Evolutionary conservation across 2,888 invertebrate species (phyloP).

Genomic region (Heliothis peltigera): DNA sequence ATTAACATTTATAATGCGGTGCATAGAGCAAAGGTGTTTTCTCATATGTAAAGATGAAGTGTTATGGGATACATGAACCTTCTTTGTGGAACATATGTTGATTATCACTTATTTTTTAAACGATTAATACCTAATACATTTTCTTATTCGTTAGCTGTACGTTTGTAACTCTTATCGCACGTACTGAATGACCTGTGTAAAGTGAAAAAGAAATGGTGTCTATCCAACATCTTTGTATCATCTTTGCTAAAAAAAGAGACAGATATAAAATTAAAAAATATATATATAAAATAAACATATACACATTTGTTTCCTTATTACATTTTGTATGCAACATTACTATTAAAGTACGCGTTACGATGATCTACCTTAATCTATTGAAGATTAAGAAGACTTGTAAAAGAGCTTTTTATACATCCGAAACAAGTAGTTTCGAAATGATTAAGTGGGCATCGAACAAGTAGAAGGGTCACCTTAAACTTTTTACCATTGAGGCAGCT

Average conservation of each 20-base stretch:
- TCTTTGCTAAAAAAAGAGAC: too few relatives aligned
- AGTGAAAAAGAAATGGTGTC: too few relatives aligned
- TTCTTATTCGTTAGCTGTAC: background rate
- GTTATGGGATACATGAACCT: constrained; percentile 20
- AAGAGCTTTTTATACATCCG: background rate
- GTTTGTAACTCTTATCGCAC: too few relatives aligned
- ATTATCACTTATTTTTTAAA: constrained; percentile 1
- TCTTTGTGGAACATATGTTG: background rate
- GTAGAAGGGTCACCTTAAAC: constrained; percentile 45
- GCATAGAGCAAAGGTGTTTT: constrained; percentile 59
- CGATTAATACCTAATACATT: background rate
- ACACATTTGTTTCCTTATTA: too few relatives aligned
- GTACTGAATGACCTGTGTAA: too few relatives aligned
- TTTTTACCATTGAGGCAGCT: constrained; percentile 54
- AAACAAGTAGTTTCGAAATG: constrained; percentile 6
- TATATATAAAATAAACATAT: too few relatives aligned
- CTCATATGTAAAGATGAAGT: constrained; percentile 39
- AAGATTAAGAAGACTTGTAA: background rate
- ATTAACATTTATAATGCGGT: constrained; percentile 65
- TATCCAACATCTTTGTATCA: too few relatives aligned
- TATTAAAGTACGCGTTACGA: too few relatives aligned
- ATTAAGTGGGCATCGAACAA: constrained; percentile 32
- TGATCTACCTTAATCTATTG: background rate
- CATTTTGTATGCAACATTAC: too few relatives aligned
- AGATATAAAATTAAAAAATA: background rate